Conservation (phyloP, 2,113 vertebrate genomes). For the Plotosus lineatus region DNA sequence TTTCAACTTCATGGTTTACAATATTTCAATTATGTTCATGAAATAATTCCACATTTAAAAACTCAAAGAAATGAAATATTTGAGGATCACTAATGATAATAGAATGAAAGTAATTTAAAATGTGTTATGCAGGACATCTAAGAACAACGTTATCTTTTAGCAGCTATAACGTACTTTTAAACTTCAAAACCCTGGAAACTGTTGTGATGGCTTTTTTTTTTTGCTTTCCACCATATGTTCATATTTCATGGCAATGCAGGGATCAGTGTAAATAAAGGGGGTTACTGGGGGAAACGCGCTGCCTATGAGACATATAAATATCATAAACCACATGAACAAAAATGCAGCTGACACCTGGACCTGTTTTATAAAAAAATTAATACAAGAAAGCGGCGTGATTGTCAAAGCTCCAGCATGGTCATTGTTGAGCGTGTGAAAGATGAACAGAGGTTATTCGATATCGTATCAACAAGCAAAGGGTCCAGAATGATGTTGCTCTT, state of each 20-base stretch:
- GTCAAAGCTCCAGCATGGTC: constrained; percentile 65
- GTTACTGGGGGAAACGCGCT: not conserved
- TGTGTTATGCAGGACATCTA: not conserved
- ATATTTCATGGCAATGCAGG: too few species aligned
- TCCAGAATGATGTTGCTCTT: not conserved
- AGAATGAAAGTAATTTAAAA: not conserved
- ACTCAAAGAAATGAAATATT: not conserved
- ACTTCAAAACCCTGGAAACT: not conserved
- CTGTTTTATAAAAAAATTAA: constrained; percentile 56
- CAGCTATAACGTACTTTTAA: not conserved
- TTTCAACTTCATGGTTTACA: not conserved
- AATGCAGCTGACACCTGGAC: constrained; percentile 33
- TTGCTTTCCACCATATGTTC: too few species aligned
- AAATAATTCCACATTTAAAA: not conserved
- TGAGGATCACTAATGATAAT: not conserved
- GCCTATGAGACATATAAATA: not conserved
- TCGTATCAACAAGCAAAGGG: not conserved
- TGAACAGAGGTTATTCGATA: not conserved
- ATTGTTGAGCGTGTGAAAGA: constrained; percentile 37
- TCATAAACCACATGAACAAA: constrained; percentile 59
- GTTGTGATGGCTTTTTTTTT: constrained; percentile 2
- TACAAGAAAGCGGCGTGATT: constrained; percentile 60
- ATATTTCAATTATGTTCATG: not conserved
- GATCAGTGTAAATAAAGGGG: not conserved
- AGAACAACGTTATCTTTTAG: not conserved